Base-by-base conservation (phyloP, 2,888 invertebrate species). In the Chrysodeixis includens region DNA sequence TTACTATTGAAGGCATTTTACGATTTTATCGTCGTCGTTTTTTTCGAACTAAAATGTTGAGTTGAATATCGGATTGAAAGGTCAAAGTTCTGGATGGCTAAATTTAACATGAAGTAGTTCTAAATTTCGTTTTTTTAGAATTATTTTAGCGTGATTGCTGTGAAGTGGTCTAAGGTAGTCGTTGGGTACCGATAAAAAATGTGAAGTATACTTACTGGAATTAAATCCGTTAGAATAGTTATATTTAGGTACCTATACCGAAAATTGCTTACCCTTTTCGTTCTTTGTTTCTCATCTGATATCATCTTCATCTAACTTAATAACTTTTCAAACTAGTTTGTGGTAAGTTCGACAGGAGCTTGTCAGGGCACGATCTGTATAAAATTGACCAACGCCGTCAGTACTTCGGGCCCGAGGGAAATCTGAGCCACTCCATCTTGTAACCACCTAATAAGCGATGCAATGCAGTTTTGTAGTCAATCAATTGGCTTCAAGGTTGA, bases 401-500 rank as follows among this genome's bases (percentile, higher is more conserved):
- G 65, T 53, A 46, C 54, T 40, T 40, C 40, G 44, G 62, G 14
- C 74, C 66, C 82, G 0, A 12, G 80, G 80, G 80, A 80, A 80
- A 80, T 80, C 68, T 68, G 30, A 57, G 46, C 35, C 61, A 52
- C 63, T 74, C 56, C 58, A 44, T 71, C 80, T 82, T 74, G 70
- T 72, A 69, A 72, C 74, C 70, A 73, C 56, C 61, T 82, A 82
- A 82, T 79, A 77, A 79, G 70, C 62, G 49, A 35, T 44, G 62
- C 58, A n/a, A 40, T 74, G 71, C 71, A 55, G 51, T 74, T 79
- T 71, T 71, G 56, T 66, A 62, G 53, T n/a, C 46, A 52, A 68
- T n/a, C 51, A 22, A 80, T 62, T 64, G 55, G 51, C 60, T 56
- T 56, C 49, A 44, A 63, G 49, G 55, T 56, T 59, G 22, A n/a